These are phyloP conservation scores for Trematomus loennbergii DNA, from an alignment of 2,113 vertebrate species.

Conservation along the genomic window DNA sequence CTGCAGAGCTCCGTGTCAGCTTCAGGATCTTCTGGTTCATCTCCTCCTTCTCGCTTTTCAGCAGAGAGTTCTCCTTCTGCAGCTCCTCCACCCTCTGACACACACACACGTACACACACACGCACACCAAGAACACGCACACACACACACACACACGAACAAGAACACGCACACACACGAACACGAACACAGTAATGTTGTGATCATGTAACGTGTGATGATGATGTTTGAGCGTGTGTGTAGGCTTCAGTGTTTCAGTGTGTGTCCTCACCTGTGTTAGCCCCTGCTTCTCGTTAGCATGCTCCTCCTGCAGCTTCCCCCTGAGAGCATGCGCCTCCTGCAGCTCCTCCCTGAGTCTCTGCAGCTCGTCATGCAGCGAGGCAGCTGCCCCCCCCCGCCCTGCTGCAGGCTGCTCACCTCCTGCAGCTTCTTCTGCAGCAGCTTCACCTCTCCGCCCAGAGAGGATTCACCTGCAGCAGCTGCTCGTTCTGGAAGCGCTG, in stretches of 20 bases:
- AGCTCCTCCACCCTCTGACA: conserved; percentile 89
- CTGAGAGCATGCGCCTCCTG: conserved; percentile 87
- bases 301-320: conserved; percentile 84
- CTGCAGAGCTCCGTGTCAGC: conserved; percentile 76
- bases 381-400: conserved; percentile 90
- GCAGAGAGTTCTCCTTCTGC: conserved; percentile 88
- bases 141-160: too few species aligned
- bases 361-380: conserved; percentile 92
- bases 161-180: too few species aligned
- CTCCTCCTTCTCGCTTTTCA: conserved; percentile 94
- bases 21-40: conserved; percentile 87
- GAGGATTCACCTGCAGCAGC: conserved; percentile 86
- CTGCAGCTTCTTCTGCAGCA: conserved; percentile 85
- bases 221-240: too few species aligned
- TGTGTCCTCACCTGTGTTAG: conserved; percentile 85
- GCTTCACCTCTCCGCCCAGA: conserved; percentile 88
- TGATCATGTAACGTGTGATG: too few species aligned
- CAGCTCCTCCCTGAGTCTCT: conserved; percentile 90
- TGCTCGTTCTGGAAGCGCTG: conserved; percentile 85
- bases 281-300: conserved; percentile 84
- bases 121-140: too few species aligned
- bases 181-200: too few species aligned
- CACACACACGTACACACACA: too few species aligned
- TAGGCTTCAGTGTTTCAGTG: too few species aligned
- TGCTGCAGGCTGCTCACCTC: conserved; percentile 89